phyloP scores from a whole-genome alignment of 1,140 invertebrate genomes.

The Brevipalpus yothersi region DNA sequence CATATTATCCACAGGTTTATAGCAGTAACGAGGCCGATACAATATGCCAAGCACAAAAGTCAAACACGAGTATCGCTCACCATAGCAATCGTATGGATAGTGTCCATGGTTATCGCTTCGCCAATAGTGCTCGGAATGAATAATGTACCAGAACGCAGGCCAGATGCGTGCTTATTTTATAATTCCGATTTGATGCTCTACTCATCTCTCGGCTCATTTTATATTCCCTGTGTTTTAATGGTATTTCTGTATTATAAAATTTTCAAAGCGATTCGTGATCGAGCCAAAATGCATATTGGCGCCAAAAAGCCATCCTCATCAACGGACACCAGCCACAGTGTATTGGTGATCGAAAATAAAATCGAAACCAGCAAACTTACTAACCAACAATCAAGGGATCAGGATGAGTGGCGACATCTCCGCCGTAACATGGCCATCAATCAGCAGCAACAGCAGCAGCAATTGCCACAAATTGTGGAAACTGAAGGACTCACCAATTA shows the following conservation, averaged over 20 bases:
- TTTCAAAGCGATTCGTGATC: slow-evolving; percentile 62
- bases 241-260: slow-evolving; percentile 95
- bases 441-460: not conserved
- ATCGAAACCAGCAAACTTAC: slow-evolving; percentile 1
- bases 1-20: slow-evolving; percentile 52
- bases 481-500: slow-evolving; percentile 4
- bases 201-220: slow-evolving; percentile 92
- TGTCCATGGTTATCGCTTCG: slow-evolving; percentile 82
- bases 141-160: slow-evolving; percentile 32
- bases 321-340: not conserved
- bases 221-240: slow-evolving; percentile 97
- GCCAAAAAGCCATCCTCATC: slow-evolving; percentile 24
- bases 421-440: not conserved
- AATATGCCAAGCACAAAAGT: slow-evolving; percentile 96
- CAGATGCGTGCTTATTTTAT: slow-evolving; percentile 57
- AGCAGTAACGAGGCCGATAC: slow-evolving; percentile 92
- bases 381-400: not conserved
- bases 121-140: slow-evolving; percentile 90
- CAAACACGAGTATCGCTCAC: slow-evolving; percentile 79
- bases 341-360: slow-evolving; percentile 6
- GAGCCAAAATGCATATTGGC: slow-evolving; percentile 32
- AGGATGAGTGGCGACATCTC: not conserved
- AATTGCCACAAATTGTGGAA: not conserved
- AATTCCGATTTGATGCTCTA: slow-evolving; percentile 95
- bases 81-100: slow-evolving; percentile 85